phyloP scores from a whole-genome alignment of 30 jellyfish, hydroid and myxozoan genomes.

The Pelagia noctiluca region DNA sequence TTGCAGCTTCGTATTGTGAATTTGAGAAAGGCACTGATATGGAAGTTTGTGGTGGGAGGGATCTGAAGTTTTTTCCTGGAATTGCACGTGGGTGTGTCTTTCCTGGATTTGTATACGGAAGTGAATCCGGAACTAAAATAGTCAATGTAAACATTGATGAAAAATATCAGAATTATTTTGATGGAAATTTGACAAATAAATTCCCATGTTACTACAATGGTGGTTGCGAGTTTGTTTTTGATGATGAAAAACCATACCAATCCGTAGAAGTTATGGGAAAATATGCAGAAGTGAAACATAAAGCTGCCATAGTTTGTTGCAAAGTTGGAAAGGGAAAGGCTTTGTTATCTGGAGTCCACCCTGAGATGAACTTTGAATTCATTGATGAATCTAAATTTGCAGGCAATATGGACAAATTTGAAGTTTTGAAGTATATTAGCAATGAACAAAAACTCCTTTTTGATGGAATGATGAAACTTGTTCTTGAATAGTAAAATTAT shows the following conservation, averaged over 20 bases:
- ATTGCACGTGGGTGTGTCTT: constrained; percentile 85
- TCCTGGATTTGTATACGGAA: constrained; percentile 83
- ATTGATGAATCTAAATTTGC: constrained; percentile 32
- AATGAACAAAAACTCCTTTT: constrained; percentile 31
- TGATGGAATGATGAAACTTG: not conserved
- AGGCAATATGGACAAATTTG: constrained; percentile 17
- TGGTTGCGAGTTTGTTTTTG: constrained; percentile 92
- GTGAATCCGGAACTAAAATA: constrained; percentile 73
- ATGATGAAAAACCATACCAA: not conserved
- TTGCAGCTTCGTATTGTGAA: constrained; percentile 67
- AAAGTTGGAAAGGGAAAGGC: constrained; percentile 70
- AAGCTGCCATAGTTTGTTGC: constrained; percentile 71
- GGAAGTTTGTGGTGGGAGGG: constrained; percentile 81
- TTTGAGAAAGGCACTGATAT: constrained; percentile 78
- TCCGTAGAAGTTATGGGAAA: constrained; percentile 19
- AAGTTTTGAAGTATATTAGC: not conserved
- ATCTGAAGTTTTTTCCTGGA: constrained; percentile 71
- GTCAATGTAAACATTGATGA: constrained; percentile 35
- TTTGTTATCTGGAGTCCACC: constrained; percentile 88
- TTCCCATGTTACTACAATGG: constrained; percentile 81
- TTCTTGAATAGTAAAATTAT: not conserved
- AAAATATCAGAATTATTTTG: not conserved
- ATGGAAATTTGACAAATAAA: not conserved
- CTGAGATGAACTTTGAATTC: constrained; percentile 69
- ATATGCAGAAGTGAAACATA: constrained; percentile 56